Conservation (phyloP, 2,888 invertebrate genomes). For the Noctua fimbriata region DNA sequence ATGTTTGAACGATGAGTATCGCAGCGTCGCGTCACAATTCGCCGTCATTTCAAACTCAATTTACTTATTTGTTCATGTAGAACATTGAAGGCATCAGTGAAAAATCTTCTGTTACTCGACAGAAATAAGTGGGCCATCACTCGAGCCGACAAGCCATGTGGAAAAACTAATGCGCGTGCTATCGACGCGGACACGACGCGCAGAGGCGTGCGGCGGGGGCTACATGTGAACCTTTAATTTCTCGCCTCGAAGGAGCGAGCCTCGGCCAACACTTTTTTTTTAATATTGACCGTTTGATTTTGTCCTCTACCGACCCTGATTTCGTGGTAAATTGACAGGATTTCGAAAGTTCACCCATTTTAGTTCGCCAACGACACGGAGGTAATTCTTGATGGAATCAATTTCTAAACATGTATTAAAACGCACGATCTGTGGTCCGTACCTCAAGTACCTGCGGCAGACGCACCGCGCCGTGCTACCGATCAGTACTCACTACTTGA, state of each 20-base stretch:
- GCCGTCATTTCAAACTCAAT: conserved; percentile 48
- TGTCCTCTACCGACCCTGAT: conserved; percentile 61
- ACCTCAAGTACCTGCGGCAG: background rate
- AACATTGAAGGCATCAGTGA: conserved; percentile 57
- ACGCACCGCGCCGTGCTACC: background rate
- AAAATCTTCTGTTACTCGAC: conserved; percentile 48
- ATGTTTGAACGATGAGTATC: background rate
- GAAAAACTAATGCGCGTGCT: conserved; percentile 75
- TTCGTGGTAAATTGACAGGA: conserved; percentile 69
- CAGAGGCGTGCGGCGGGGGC: background rate
- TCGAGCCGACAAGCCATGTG: conserved; percentile 67
- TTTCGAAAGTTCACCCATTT: conserved; percentile 66
- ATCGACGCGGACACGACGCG: conserved; percentile 67
- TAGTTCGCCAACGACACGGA: conserved; percentile 36
- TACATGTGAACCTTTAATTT: conserved; percentile 79
- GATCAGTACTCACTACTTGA: background rate
- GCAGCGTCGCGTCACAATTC: conserved; percentile 9
- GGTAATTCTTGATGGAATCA: conserved; percentile 58
- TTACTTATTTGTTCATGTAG: conserved; percentile 57
- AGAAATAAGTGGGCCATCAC: conserved; percentile 61
- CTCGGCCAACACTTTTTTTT: conserved; percentile 72
- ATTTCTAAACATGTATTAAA: conserved; percentile 48
- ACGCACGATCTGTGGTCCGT: conserved; percentile 3
- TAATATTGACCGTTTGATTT: conserved; percentile 77
- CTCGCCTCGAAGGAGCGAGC: conserved; percentile 77